Conservation (phyloP, 2,888 invertebrate species). For the Eilema sororculum region DNA sequence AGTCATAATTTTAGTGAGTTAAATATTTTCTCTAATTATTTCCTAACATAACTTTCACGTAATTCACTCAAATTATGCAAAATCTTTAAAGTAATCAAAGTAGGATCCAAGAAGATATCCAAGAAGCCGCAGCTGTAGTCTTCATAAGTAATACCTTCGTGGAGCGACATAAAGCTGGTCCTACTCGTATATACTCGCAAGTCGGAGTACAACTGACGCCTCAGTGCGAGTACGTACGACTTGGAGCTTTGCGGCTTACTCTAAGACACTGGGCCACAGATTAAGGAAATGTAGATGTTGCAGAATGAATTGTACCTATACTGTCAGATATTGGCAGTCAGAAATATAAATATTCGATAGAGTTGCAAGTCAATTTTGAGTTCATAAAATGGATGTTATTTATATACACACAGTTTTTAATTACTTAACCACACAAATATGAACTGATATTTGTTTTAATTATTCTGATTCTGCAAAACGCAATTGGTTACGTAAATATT, state of each 20-base stretch:
- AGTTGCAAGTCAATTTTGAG: too few species aligned
- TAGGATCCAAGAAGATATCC: constrained; percentile 40
- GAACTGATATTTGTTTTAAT: not conserved
- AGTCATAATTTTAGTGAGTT: not conserved
- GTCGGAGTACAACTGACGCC: constrained; percentile 41
- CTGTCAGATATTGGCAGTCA: not conserved
- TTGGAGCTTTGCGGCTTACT: constrained; percentile 47
- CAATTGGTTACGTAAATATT: not conserved
- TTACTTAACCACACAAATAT: not conserved
- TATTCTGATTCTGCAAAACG: not conserved
- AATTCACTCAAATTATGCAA: constrained; percentile 2
- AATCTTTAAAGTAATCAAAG: constrained; percentile 41
- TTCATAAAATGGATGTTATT: too few species aligned
- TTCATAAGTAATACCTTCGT: constrained; percentile 41
- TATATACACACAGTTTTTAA: not conserved
- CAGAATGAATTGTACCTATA: not conserved
- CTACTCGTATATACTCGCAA: constrained; percentile 31
- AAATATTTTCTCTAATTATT: not conserved
- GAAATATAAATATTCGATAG: too few species aligned
- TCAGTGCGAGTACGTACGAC: constrained; percentile 36
- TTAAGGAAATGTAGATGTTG: constrained; percentile 24
- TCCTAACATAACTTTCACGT: not conserved
- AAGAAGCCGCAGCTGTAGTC: constrained; percentile 33
- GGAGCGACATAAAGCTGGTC: constrained; percentile 42
- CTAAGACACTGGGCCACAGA: constrained; percentile 38